Percentiles rank a stretch among this genome's conserved stretches.
These are phyloP conservation scores for Autographa gamma DNA, from an alignment of 2,888 invertebrate genomes.

Conservation along the genomic window DNA sequence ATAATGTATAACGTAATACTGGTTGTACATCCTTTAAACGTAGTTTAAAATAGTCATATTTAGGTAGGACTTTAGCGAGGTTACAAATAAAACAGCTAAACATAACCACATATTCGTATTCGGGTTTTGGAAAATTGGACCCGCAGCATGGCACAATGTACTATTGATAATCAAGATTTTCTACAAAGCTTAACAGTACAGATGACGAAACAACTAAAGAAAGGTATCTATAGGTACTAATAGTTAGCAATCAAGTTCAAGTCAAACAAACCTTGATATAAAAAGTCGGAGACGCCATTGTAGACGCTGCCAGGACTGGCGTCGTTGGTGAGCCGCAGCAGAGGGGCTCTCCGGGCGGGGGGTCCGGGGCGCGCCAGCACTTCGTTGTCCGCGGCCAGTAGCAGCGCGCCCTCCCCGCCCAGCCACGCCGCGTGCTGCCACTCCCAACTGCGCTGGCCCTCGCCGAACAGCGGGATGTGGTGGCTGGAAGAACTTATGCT, in stretches of 20 bases:
- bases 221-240: too few relatives aligned
- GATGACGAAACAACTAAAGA: too few relatives aligned
- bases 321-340: slow-evolving; percentile 92
- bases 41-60: too few relatives aligned
- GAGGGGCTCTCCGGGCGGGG: slow-evolving; percentile 90
- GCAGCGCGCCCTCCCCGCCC: slow-evolving; percentile 92
- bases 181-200: not conserved
- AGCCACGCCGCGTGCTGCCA: slow-evolving; percentile 96
- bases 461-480: slow-evolving; percentile 95
- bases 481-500: slow-evolving; percentile 88
- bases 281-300: slow-evolving; percentile 98
- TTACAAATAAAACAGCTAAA: too few relatives aligned
- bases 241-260: too few relatives aligned
- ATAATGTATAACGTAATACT: too few relatives aligned
- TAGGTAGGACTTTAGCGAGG: too few relatives aligned
- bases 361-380: slow-evolving; percentile 94
- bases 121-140: too few relatives aligned
- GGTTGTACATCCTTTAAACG: too few relatives aligned
- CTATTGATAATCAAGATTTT: too few relatives aligned
- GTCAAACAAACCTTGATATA: slow-evolving; percentile 95
- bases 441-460: slow-evolving; percentile 91
- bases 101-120: too few relatives aligned
- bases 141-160: too few relatives aligned
- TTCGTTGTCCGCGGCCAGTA: slow-evolving; percentile 96
- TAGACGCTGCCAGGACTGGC: slow-evolving; percentile 94